Conservation (phyloP, 2,113 vertebrate species). For the Pantherophis guttatus region DNA sequence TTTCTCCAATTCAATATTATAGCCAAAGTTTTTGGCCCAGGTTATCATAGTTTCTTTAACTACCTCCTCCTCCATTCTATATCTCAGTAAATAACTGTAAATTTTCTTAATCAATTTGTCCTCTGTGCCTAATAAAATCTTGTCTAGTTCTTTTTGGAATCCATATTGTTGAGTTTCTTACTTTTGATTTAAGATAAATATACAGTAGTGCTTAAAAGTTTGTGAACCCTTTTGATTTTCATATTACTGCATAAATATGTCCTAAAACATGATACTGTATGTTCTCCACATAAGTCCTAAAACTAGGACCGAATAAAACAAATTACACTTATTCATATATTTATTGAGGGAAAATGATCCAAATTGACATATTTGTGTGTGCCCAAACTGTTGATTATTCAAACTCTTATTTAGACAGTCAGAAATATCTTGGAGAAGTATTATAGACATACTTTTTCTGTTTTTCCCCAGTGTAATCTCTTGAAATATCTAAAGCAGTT, state of each 20-base stretch:
- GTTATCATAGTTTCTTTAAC: no score
- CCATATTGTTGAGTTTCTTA: not conserved
- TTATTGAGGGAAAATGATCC: not conserved
- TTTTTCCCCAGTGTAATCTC: not conserved
- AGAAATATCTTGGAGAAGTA: not conserved
- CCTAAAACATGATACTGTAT: not conserved
- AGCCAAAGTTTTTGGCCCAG: no score
- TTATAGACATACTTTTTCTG: not conserved
- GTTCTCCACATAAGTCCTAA: not conserved
- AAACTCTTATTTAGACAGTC: not conserved
- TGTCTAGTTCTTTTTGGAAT: no score
- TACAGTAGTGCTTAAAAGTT: not conserved
- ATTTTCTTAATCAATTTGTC: no score
- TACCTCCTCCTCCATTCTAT: no score
- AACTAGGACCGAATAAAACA: not conserved
- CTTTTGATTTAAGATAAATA: not conserved
- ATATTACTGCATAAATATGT: not conserved
- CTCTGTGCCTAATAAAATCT: no score
- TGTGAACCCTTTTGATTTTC: not conserved
- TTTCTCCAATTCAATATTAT: no score
- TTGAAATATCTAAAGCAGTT: not conserved
- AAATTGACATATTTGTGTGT: not conserved
- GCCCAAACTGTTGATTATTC: not conserved
- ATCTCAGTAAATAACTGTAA: no score
- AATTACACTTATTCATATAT: not conserved